Base-by-base conservation (phyloP, 1,140 invertebrate species). In the Cydia splendana region DNA sequence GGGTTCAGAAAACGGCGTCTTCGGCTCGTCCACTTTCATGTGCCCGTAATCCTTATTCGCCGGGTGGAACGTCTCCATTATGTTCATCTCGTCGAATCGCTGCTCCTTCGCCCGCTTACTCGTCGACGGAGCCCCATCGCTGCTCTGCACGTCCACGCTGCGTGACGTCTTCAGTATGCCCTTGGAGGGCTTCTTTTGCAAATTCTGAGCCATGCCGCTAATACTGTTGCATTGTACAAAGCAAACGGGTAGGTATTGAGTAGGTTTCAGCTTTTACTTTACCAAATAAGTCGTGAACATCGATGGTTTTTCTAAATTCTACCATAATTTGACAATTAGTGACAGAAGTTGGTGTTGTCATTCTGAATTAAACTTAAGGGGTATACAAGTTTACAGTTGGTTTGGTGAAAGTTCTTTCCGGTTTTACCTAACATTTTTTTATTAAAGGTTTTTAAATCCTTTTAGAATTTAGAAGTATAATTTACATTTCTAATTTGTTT, bases 81-180 rank as follows among this genome's bases (percentile, higher is more conserved):
- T 99, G 94, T 99, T 99, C 96, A 99, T 98, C 94, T 99, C 99
- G 94, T 99, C 99, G 95, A 98, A 99, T 95, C 98, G 97, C 91
- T 97, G 98, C 91, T 96, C 96, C 93, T 97, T 97, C 78, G 93
- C 93, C 85, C 95, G 95, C 91, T 95, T 96, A 86, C 88, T 89
- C 6, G 88, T 90, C 28, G 88, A 92, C 62, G 92, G 94, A 57
- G 82, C 80, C 57, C 88, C 88, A 77, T 92, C 88, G 30, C 13
- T 38, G 30, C 30, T 18, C 38, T 87, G 85, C 9, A 84, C 85
- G 84, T 94, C 93, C 80, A 97, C 95, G 93, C 98, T 98, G 77
- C 97, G 96, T 1, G 97, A 98, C 77, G 97, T 96, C 94, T 98
- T 99, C 76, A 99, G 93, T 87, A 99, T 99, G 81, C 98, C 97